Evolutionary conservation across 2,113 vertebrate species (phyloP).

Genomic region (Lontra canadensis): DNA sequence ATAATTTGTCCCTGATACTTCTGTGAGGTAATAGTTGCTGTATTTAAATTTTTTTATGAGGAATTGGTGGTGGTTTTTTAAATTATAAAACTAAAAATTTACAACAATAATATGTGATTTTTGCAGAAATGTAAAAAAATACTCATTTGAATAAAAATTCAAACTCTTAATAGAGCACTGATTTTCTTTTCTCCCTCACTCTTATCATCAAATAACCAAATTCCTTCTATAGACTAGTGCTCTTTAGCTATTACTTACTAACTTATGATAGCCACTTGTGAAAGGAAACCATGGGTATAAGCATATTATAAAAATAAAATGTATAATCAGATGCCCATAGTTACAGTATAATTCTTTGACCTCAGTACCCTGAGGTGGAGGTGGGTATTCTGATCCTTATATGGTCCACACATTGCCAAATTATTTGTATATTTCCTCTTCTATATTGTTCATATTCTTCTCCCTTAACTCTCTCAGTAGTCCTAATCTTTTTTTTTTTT

Average conservation of each 20-base stretch:
- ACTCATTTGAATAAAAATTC: not conserved
- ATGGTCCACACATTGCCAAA: not conserved
- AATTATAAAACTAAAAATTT: constrained; percentile 22
- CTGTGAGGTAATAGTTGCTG: not conserved
- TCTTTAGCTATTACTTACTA: not conserved
- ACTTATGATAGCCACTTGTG: not conserved
- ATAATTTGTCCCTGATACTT: not conserved
- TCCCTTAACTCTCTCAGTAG: not conserved
- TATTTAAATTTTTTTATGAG: not conserved
- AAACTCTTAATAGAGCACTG: not conserved
- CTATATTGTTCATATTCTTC: not conserved
- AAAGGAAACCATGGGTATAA: not conserved
- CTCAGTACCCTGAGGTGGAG: not conserved
- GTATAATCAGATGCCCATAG: not conserved
- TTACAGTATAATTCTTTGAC: not conserved
- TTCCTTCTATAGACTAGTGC: not conserved
- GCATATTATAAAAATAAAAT: not conserved
- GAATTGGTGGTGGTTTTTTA: not conserved
- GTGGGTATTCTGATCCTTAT: not conserved
- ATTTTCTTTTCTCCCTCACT: not conserved
- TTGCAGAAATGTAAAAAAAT: not conserved
- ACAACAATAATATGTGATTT: not conserved
- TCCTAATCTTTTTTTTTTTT: not conserved
- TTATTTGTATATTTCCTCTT: not conserved
- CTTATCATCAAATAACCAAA: not conserved